A percentile compares a stretch with the other conserved stretches of the same genome.
These are phyloP conservation scores for Lypha dubia DNA, from an alignment of 2,888 invertebrate species.

Conservation along the genomic window DNA sequence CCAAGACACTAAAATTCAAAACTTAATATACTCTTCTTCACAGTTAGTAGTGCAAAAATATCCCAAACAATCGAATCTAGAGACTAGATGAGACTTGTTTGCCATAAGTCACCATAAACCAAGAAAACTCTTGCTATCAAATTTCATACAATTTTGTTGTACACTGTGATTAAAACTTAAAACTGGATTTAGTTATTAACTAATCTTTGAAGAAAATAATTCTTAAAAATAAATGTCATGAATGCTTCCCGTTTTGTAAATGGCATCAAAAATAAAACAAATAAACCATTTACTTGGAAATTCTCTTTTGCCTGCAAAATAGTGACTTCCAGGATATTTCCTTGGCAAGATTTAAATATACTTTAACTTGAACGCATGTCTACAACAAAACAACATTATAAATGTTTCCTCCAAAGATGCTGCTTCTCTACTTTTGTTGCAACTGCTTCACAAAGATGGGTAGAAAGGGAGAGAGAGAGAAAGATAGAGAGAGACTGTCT, in stretches of 20 bases:
- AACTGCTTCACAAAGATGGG: background rate
- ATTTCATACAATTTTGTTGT: too few relatives aligned
- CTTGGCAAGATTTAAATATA: background rate
- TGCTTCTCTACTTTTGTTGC: background rate
- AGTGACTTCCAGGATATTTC: background rate
- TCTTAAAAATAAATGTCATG: constrained; percentile 1
- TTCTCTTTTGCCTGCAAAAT: background rate
- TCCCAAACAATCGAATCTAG: too few relatives aligned
- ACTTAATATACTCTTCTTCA: too few relatives aligned
- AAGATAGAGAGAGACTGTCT: background rate
- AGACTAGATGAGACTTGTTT: too few relatives aligned
- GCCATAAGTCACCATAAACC: too few relatives aligned
- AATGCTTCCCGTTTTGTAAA: background rate
- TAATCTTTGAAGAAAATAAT: background rate
- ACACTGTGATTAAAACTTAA: too few relatives aligned
- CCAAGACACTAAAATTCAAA: background rate
- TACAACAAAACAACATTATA: background rate
- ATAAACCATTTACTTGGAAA: background rate
- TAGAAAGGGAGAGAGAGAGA: too few relatives aligned
- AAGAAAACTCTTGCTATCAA: too few relatives aligned
- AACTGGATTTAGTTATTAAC: background rate
- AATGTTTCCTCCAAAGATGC: background rate
- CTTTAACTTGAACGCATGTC: background rate
- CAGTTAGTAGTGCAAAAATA: too few relatives aligned
- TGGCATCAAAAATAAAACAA: too few relatives aligned